Evolutionary conservation across 2,797 vertebrate species (phyloP), one percentile per base, ranked within the genome.

Genomic region (Parambassis ranga): DNA sequence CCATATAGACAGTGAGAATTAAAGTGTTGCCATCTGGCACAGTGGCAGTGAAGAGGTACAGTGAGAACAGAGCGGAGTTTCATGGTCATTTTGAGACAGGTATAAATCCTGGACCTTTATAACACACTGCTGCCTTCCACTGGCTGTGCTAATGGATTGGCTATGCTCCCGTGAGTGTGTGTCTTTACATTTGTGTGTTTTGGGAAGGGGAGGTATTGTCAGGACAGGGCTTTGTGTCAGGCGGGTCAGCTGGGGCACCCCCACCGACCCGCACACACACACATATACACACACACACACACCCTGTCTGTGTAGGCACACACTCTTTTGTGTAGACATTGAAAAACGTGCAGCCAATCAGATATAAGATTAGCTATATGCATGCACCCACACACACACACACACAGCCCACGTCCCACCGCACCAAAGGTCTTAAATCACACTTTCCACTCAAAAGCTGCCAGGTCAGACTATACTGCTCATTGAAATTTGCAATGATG

Each of bases 101-200:
- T 90, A 87, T 90, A 87, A 87, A 90, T 91, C 83, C 67, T 53
- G 49, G 15, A 62, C 65, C 67, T 78, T 78, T 79, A 47, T 49
- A 55, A 65, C 53, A 50, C 63, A 26, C 60, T 83, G 70, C 67
- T 64, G 75, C 76, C 66, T 80, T 74, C 65, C 75, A 47, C 77
- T 74, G 78, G 56, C 74, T 83, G 66, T 44, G 68, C 31, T 86
- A 90, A 92, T 91, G 85, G 84, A 92, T 92, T 92, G 81, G 87
- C 81, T 59, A 89, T 83, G 87, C 82, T 39, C 67, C 67, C 56
- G 19, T 3, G 32, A 19, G 36, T 49, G 35, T 66, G 63, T 57
- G 30, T 61, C 3, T 61, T 10, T 56, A 61, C 48, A 19, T 48
- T 37, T 28, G 46, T 46, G 32, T 58, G 3, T 62, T 33, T 9